These are phyloP conservation scores for Bolborhynchus lineola DNA, from an alignment of 2,113 vertebrate species.

Conservation along the genomic window DNA sequence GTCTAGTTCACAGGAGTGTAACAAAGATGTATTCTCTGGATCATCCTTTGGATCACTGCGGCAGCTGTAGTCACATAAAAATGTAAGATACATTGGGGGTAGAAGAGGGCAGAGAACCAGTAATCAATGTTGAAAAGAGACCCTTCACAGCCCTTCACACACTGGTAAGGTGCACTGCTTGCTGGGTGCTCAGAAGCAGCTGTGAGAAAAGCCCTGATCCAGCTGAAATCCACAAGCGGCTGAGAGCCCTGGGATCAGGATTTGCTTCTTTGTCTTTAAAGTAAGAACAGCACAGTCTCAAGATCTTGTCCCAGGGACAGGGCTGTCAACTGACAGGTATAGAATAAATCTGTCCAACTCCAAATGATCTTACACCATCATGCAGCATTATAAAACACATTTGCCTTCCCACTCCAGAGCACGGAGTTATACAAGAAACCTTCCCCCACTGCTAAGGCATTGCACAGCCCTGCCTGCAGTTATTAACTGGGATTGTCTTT, in stretches of 20 bases:
- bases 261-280: background rate
- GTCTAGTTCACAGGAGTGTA: background rate
- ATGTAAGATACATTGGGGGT: background rate
- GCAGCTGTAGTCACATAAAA: background rate
- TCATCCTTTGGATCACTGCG: background rate
- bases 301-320: background rate
- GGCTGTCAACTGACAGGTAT: background rate
- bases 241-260: background rate
- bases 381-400: background rate
- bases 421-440: background rate
- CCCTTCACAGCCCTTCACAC: background rate
- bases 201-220: background rate
- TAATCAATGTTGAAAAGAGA: background rate
- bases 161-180: background rate
- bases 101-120: background rate
- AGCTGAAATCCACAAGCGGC: background rate
- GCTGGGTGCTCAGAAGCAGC: background rate
- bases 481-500: background rate
- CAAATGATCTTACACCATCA: fast-evolving
- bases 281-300: background rate
- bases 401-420: background rate
- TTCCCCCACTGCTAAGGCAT: background rate
- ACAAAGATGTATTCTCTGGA: background rate
- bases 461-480: background rate
- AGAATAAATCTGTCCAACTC: background rate